Conservation (phyloP, 2,113 vertebrate genomes). For the Piaya cayana region DNA sequence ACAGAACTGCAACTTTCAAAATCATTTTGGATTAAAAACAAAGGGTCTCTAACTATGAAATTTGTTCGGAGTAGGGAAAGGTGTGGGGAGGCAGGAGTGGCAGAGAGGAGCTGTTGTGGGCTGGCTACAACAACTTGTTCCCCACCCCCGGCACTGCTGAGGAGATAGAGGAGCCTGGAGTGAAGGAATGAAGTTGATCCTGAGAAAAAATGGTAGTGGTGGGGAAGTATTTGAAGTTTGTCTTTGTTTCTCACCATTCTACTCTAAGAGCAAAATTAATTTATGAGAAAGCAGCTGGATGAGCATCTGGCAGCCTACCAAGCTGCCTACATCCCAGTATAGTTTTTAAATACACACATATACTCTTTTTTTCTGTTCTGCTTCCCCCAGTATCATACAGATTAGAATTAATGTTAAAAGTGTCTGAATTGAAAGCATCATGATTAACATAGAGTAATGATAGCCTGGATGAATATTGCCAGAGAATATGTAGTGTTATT, state of each 20-base stretch:
- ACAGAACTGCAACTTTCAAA: neutral
- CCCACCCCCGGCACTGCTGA: neutral
- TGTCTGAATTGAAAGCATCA: neutral
- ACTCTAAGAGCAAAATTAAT: neutral
- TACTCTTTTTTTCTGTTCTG: neutral
- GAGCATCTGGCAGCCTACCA: neutral
- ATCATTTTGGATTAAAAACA: neutral
- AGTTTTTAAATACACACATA: neutral
- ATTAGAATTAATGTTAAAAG: neutral
- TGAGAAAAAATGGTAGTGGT: neutral
- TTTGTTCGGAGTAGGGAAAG: neutral
- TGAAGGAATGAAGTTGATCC: neutral
- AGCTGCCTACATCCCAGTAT: neutral
- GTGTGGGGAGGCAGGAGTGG: neutral
- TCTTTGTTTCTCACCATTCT: neutral
- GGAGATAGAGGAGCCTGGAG: neutral
- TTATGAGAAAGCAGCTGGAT: neutral
- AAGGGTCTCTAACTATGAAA: neutral
- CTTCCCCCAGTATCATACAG: neutral
- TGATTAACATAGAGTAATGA: neutral
- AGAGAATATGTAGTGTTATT: neutral
- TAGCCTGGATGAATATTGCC: neutral
- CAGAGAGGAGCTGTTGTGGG: neutral
- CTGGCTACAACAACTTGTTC: rapidly evolving
- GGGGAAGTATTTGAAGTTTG: neutral